A percentile compares a stretch with the other conserved stretches of the same genome.
Conservation (phyloP, 1,140 invertebrate genomes). For the Trypoxylus dichotomus region DNA sequence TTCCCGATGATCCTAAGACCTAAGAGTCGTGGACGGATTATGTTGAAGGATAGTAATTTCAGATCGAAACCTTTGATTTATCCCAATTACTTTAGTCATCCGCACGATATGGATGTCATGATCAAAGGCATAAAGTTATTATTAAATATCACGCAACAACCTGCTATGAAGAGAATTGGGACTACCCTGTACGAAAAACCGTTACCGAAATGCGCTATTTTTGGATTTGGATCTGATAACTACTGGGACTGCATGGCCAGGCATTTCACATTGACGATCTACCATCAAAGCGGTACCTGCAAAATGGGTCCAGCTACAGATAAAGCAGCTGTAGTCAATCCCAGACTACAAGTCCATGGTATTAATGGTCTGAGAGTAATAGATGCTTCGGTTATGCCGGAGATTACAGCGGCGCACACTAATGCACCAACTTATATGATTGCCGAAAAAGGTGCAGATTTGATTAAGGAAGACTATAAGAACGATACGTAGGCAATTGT, state of each 20-base stretch:
- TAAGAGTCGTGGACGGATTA: slow-evolving; percentile 69
- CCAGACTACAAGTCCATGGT: slow-evolving; percentile 69
- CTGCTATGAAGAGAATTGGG: slow-evolving; percentile 50
- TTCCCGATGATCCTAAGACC: slow-evolving; percentile 71
- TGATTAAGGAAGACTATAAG: slow-evolving; percentile 52
- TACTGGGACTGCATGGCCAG: slow-evolving; percentile 75
- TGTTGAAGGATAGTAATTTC: slow-evolving; percentile 66
- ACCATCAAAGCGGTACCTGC: slow-evolving; percentile 79
- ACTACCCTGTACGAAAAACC: slow-evolving; percentile 61
- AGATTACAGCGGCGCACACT: slow-evolving; percentile 65
- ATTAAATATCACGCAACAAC: slow-evolving; percentile 49
- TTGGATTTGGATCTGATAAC: slow-evolving; percentile 70
- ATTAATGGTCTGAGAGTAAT: slow-evolving; percentile 70
- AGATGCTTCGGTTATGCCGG: slow-evolving; percentile 69
- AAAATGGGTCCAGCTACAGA: slow-evolving; percentile 80
- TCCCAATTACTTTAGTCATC: slow-evolving; percentile 74
- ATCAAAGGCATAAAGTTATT: slow-evolving; percentile 49
- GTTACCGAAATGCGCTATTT: slow-evolving; percentile 75
- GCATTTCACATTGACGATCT: slow-evolving; percentile 71
- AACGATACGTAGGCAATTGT: too few species aligned
- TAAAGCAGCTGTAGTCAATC: slow-evolving; percentile 70
- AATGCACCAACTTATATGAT: slow-evolving; percentile 71
- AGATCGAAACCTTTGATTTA: slow-evolving; percentile 77
- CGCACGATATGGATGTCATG: slow-evolving; percentile 52
- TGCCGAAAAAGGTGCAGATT: slow-evolving; percentile 69